A percentile compares a stretch with the other conserved stretches of the same genome.
Evolutionary conservation across 2,888 invertebrate genomes (phyloP).

Genomic region (Zaprionus lineosus): DNA sequence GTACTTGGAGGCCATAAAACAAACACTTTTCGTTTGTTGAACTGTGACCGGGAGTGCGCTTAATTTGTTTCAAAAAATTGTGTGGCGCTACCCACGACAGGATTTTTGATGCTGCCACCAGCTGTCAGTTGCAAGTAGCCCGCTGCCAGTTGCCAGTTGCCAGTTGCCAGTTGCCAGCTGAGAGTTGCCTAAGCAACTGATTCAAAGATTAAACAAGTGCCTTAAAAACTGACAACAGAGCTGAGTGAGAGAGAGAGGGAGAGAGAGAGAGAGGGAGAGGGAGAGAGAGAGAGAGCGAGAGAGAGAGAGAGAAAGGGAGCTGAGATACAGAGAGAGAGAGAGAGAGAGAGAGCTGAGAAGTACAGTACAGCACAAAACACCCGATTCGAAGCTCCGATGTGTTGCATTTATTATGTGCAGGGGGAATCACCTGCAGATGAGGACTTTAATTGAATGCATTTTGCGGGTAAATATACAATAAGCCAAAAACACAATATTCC

Average conservation of each 20-base stretch:
- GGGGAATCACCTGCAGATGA: no score
- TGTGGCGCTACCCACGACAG: constrained; percentile 10
- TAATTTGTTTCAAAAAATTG: constrained; percentile 60
- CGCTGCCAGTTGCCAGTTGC: constrained; percentile 35
- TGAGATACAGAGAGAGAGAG: no score
- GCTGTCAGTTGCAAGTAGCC: constrained; percentile 37
- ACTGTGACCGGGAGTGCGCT: constrained; percentile 61
- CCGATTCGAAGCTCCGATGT: no score
- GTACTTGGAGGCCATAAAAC: constrained; percentile 65
- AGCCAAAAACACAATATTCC: not conserved
- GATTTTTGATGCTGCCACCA: constrained; percentile 36
- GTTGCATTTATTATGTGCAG: no score
- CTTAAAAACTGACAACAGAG: not conserved
- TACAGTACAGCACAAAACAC: no score
- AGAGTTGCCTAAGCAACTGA: not conserved
- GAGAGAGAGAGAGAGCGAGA: no score
- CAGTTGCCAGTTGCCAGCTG: constrained; percentile 25
- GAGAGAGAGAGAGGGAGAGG: no score
- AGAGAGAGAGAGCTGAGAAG: no score
- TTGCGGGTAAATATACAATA: constrained; percentile 13
- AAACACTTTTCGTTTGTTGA: constrained; percentile 76
- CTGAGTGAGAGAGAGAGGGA: no score
- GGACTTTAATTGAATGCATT: constrained; percentile 1
- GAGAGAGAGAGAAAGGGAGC: no score
- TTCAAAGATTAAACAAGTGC: not conserved